A percentile compares a stretch with the other conserved stretches of the same genome.
These are phyloP conservation scores for Epiblema foenella DNA, from an alignment of 2,888 invertebrate genomes.

Conservation along the genomic window DNA sequence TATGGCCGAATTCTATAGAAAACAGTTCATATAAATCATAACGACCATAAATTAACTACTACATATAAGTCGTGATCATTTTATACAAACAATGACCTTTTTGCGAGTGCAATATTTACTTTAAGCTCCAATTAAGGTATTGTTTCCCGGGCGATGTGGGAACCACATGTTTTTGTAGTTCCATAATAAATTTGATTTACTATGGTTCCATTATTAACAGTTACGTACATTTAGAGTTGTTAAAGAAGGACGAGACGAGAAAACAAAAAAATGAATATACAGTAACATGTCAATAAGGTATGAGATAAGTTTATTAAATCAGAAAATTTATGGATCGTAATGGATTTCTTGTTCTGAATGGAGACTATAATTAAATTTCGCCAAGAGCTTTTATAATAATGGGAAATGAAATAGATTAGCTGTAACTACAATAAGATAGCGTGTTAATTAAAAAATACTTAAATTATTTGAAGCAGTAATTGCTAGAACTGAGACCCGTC, in stretches of 20 bases:
- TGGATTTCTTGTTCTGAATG: too few species aligned
- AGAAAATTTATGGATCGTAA: too few species aligned
- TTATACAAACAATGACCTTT: constrained; percentile 6
- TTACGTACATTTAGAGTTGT: background rate
- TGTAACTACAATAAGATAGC: background rate
- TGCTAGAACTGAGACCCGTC: background rate
- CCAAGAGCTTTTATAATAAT: too few species aligned
- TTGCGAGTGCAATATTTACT: constrained; percentile 18
- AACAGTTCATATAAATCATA: background rate
- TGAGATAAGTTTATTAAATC: too few species aligned
- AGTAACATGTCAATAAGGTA: background rate
- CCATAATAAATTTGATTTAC: constrained; percentile 22
- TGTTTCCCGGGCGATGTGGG: constrained; percentile 11
- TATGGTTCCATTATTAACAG: background rate
- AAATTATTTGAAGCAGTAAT: background rate
- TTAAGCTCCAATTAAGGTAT: constrained; percentile 20
- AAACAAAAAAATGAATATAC: background rate
- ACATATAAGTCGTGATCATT: background rate
- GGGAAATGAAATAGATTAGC: background rate
- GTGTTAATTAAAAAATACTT: background rate
- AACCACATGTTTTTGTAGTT: constrained; percentile 2
- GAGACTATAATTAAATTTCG: too few species aligned
- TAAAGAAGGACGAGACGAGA: background rate
- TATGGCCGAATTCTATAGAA: background rate
- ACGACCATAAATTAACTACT: background rate